Percentiles rank a stretch among this genome's conserved stretches.
These are phyloP conservation scores for Nothobranchius kuhntae DNA, from an alignment of 2,113 vertebrate genomes.

Conservation along the genomic window DNA sequence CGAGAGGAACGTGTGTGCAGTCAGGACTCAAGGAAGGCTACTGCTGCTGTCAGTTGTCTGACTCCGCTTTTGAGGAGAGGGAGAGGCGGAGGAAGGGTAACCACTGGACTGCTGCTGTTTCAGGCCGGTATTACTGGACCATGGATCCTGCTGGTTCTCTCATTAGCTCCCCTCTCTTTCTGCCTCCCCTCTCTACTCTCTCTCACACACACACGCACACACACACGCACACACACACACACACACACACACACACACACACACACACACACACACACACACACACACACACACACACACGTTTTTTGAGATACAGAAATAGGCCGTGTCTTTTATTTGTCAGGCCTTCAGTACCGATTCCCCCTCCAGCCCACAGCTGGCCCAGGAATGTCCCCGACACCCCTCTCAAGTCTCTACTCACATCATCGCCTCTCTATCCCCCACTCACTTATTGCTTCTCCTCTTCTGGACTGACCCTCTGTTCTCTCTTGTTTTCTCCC, in stretches of 20 bases:
- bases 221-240: too few relatives aligned
- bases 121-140: constrained; percentile 45
- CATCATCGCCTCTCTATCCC: constrained; percentile 64
- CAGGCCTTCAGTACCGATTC: constrained; percentile 75
- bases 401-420: constrained; percentile 63
- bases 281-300: too few relatives aligned
- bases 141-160: constrained; percentile 63
- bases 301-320: constrained; percentile 66
- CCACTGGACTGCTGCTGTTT: constrained; percentile 68
- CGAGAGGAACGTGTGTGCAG: constrained; percentile 53
- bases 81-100: constrained; percentile 61
- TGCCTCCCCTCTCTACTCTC: constrained; percentile 23
- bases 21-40: constrained; percentile 14
- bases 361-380: constrained; percentile 81
- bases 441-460: constrained; percentile 42
- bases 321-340: constrained; percentile 72
- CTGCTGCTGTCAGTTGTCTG: constrained; percentile 36
- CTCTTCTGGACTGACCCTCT: constrained; percentile 37
- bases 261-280: too few relatives aligned
- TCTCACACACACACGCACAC: too few relatives aligned
- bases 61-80: constrained; percentile 48
- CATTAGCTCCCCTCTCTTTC: constrained; percentile 64
- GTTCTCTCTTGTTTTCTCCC: constrained; percentile 17
- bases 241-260: too few relatives aligned
- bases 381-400: constrained; percentile 75